These are phyloP conservation scores for Dipodomys stephensi DNA, from an alignment of 2,113 vertebrate genomes.

Conservation along the genomic window DNA sequence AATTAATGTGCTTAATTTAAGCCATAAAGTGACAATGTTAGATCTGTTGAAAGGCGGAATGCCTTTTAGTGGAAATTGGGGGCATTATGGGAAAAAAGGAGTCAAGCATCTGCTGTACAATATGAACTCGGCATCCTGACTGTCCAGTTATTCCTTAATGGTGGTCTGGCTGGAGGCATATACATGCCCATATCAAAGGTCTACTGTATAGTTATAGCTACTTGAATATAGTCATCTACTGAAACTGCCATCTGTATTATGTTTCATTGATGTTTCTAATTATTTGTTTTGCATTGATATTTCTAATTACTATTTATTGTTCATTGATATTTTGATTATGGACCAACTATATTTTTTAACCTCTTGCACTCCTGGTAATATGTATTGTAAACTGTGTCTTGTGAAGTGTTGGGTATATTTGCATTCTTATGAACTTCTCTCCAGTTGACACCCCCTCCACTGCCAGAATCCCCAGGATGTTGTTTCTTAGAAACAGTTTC, in stretches of 20 bases:
- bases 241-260: not conserved
- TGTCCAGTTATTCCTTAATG: no score
- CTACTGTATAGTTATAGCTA: not conserved
- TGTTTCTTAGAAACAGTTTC: slow-evolving; percentile 2
- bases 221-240: not conserved
- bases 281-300: not conserved
- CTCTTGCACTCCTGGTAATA: not conserved
- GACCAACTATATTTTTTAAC: not conserved
- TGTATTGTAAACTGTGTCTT: slow-evolving; percentile 23
- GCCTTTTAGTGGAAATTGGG: no score
- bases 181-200: no score
- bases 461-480: not conserved
- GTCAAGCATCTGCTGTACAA: no score
- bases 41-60: no score
- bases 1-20: no score
- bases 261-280: not conserved
- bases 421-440: not conserved
- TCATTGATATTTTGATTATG: not conserved
- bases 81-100: no score
- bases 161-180: no score
- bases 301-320: not conserved
- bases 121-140: no score
- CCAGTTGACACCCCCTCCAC: no score
- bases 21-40: no score
- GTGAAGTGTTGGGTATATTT: slow-evolving; percentile 6